Base-by-base conservation (phyloP, 1,140 invertebrate species). In the Sycophila sp. region DNA sequence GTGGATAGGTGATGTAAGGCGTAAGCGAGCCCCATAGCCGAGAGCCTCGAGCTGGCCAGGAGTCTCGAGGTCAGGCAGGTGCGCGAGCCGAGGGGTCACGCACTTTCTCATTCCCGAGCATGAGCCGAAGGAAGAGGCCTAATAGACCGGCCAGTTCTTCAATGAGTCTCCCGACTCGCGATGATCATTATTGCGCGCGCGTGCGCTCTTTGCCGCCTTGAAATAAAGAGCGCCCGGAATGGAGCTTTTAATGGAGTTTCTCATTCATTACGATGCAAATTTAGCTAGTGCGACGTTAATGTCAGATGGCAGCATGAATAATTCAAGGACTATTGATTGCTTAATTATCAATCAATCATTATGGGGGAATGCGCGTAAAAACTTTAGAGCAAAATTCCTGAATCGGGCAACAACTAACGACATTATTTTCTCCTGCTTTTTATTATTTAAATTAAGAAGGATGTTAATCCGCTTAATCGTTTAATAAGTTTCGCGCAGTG, bases 51-150 rank as follows among this genome's bases (percentile, higher is more conserved):
- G 69, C 69, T n/a, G n/a, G n/a, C n/a, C n/a, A n/a, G n/a, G n/a
- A n/a, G n/a, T 28, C 42, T 71, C 68, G 76, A 74, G 82, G 82
- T 84, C 82, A 83, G 78, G 80, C 82, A 84, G 82, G 82, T 83
- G 82, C 80, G 70, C 71, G 56, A 28, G 70, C 66, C 65, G 64
- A 47, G 70, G 56, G 81, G 80, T 83, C 80, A 75, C 70, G 78
- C 65, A 60, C 71, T 72, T 69, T 62, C 59, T n/a, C 26, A 47
- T 30, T 62, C 59, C 13, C 49, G 24, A 53, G n/a, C n/a, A n/a
- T n/a, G 24, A 47, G 17, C 24, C 26, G 2, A 6, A 7, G 15
- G 5, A 47, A 47, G 42, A 34, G 36, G 32, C 56, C n/a, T n/a
- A n/a, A n/a, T n/a, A n/a, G n/a, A n/a, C n/a, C n/a, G n/a, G n/a